Evolutionary conservation across 1,140 invertebrate species (phyloP), one percentile per base, ranked within the genome.

Genomic region (Brachionus koreanus): DNA sequence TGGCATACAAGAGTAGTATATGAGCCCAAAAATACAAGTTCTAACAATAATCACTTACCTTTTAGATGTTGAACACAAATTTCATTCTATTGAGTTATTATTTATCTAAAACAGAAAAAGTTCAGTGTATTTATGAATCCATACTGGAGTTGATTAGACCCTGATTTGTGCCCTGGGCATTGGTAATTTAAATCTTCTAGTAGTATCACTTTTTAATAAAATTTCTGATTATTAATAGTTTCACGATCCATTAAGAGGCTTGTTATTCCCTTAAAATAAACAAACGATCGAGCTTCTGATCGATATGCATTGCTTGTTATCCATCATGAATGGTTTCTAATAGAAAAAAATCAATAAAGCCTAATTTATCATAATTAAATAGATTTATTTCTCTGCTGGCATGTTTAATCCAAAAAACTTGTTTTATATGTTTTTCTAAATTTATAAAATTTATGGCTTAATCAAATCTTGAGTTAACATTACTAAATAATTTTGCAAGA

Each of bases 281-380:
- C 39, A 42, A 42, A 3, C 39, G 39, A 42, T 57, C 29, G 29
- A 23, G 49, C 9, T 57, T 57, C 16, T 57, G 16, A 57, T 57
- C 49, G 16, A 57, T 57, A 23, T 57, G 49, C 49, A 57, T 57
- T 5, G 49, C 49, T 57, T 23, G 49, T 23, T 57, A 57, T 57
- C 49, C 49, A 57, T 57, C 49, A 57, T 19, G 49, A 57, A 25
- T 49, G 43, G 43, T 16, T 49, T 49, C 43, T 49, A 16, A 49
- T n/a, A 19, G 49, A 23, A 23, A 57, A 57, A 57, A 57, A 57
- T 57, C 49, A 57, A 57, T 57, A 57, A 57, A 57, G 3, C 16
- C 49, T 57, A 57, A 57, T 57, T 57, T 57, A 57, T 57, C n/a
- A 57, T 57, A 57, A 57, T 19, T 19, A 57, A 57, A 57, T 57